Percentiles rank a stretch among this genome's conserved stretches.
These are phyloP conservation scores for Pontoporia blainvillei DNA, from an alignment of 2,113 vertebrate genomes.

Conservation along the genomic window DNA sequence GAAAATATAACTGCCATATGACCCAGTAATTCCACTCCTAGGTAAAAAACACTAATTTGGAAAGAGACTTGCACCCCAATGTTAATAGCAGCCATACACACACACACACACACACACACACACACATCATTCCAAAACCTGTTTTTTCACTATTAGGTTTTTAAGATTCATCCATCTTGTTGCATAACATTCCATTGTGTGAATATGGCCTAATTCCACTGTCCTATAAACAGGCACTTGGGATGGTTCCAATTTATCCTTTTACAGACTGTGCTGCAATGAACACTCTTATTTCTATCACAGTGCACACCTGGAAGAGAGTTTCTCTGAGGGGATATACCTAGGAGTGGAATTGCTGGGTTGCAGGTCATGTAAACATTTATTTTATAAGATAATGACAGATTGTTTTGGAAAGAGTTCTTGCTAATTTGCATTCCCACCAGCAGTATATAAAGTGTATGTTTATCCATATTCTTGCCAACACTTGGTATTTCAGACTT, in stretches of 20 bases:
- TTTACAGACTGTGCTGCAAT: background rate
- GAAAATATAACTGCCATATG: background rate
- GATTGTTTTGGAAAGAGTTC: background rate
- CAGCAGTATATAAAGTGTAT: background rate
- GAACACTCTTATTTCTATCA: background rate
- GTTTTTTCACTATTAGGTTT: background rate
- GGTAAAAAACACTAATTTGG: background rate
- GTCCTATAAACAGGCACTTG: background rate
- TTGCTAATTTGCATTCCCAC: background rate
- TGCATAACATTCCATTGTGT: background rate
- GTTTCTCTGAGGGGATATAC: background rate
- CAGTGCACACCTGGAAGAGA: background rate
- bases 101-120: background rate
- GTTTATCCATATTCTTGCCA: background rate
- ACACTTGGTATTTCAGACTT: background rate
- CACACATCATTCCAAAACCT: background rate
- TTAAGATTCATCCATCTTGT: background rate
- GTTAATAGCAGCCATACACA: background rate
- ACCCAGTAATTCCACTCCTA: background rate
- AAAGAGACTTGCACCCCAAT: background rate
- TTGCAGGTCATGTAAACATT: background rate
- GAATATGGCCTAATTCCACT: background rate
- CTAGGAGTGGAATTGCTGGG: background rate
- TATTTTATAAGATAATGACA: background rate
- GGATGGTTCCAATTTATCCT: background rate